Evolutionary conservation across 2,888 invertebrate genomes (phyloP).

Genomic region (Lasioglossum figueresi): DNA sequence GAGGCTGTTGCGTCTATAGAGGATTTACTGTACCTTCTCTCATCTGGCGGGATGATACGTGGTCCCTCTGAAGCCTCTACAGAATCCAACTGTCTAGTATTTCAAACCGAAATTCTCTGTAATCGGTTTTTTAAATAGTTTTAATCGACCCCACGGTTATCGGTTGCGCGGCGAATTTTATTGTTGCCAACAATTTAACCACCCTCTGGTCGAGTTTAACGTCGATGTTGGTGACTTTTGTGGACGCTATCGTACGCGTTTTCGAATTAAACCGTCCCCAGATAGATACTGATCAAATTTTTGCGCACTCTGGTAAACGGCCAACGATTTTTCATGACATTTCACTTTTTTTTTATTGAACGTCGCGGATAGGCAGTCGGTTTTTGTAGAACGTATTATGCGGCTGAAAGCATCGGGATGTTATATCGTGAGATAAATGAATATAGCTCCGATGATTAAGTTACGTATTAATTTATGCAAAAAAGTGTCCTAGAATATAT

Average conservation of each 20-base stretch:
- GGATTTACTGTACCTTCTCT: too few species aligned
- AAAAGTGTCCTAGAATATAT: not conserved
- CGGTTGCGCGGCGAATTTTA: not conserved
- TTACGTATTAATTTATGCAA: not conserved
- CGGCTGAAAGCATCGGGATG: not conserved
- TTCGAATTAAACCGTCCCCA: not conserved
- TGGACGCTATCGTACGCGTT: not conserved
- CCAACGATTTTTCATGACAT: not conserved
- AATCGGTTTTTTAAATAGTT: not conserved
- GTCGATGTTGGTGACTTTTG: not conserved
- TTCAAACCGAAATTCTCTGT: slow-evolving; percentile 19
- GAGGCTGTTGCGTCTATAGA: too few species aligned
- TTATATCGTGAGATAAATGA: not conserved
- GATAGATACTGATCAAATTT: not conserved
- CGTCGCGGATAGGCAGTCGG: not conserved
- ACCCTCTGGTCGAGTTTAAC: not conserved
- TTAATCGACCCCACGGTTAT: not conserved
- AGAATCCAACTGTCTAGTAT: not conserved
- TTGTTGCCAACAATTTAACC: slow-evolving; percentile 12
- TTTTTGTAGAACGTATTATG: not conserved
- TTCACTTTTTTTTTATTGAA: not conserved
- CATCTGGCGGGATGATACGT: slow-evolving; percentile 5
- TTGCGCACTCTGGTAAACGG: not conserved
- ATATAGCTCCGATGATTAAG: not conserved
- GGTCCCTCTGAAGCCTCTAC: not conserved